Conservation (phyloP, 2,113 vertebrate species). For the Nicator chloris region DNA sequence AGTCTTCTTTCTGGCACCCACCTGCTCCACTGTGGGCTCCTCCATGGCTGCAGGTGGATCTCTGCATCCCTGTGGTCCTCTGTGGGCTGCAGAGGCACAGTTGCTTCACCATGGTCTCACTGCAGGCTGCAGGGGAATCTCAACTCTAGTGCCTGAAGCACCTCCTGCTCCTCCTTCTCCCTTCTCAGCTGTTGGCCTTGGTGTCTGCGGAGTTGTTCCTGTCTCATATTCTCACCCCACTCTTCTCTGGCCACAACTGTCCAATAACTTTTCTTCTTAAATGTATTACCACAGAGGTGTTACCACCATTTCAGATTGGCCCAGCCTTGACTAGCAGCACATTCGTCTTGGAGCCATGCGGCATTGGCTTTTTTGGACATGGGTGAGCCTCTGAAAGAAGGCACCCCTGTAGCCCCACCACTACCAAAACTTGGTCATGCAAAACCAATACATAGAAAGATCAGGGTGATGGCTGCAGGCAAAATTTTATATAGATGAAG, state of each 20-base stretch:
- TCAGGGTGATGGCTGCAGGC: background rate
- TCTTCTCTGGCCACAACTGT: background rate
- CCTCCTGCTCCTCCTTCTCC: background rate
- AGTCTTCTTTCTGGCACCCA: background rate
- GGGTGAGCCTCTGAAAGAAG: background rate
- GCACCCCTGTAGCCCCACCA: too few species aligned
- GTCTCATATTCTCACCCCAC: background rate
- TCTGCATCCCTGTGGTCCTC: too few species aligned
- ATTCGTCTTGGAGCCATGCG: background rate
- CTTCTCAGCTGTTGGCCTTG: accelerated
- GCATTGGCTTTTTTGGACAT: background rate
- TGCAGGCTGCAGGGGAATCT: background rate
- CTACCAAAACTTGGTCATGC: background rate
- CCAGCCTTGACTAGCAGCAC: background rate
- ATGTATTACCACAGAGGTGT: background rate
- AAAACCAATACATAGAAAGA: background rate
- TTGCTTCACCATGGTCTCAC: background rate
- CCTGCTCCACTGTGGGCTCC: background rate
- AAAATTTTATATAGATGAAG: background rate
- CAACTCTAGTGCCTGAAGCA: background rate
- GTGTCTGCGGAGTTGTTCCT: background rate
- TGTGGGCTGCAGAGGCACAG: background rate
- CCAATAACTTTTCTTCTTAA: background rate
- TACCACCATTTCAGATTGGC: background rate
- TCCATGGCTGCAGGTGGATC: background rate